These are phyloP conservation scores for Ara ararauna DNA, from an alignment of 2,797 vertebrate species.

Conservation along the genomic window DNA sequence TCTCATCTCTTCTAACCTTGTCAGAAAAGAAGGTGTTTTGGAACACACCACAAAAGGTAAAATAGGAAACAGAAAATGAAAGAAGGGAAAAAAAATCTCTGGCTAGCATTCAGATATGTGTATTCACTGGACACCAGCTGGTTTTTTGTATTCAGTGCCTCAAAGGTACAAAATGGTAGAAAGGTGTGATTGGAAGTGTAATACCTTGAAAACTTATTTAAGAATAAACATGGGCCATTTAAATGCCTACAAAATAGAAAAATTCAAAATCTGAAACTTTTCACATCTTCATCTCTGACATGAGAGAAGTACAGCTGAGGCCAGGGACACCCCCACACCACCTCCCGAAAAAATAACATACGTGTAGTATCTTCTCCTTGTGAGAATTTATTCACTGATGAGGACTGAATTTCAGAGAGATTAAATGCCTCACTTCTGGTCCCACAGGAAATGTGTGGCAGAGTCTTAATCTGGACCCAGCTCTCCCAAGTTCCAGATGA, in stretches of 20 bases:
- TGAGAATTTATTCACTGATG: not conserved
- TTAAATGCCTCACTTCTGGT: not conserved
- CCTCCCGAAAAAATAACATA: not conserved
- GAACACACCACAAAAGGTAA: not conserved
- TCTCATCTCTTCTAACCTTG: not conserved
- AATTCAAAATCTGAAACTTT: not conserved
- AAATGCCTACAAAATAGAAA: constrained; percentile 18
- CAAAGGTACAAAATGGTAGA: constrained; percentile 11
- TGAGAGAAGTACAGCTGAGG: not conserved
- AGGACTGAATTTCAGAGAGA: not conserved
- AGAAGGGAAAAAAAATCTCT: not conserved
- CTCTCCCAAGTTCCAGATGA: not conserved
- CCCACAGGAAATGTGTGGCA: not conserved
- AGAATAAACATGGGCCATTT: constrained; percentile 6
- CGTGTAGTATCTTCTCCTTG: not conserved
- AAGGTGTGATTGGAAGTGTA: constrained; percentile 41
- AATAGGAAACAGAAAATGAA: not conserved
- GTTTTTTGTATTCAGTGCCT: constrained; percentile 29
- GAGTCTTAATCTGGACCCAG: not conserved
- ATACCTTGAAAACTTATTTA: constrained; percentile 48
- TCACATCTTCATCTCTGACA: not conserved
- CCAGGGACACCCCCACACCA: not conserved
- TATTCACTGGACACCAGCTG: not conserved
- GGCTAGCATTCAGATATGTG: not conserved
- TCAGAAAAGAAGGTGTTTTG: not conserved